These are phyloP conservation scores for Triplophysa bombifrons DNA, from an alignment of 2,797 vertebrate species.

Conservation along the genomic window DNA sequence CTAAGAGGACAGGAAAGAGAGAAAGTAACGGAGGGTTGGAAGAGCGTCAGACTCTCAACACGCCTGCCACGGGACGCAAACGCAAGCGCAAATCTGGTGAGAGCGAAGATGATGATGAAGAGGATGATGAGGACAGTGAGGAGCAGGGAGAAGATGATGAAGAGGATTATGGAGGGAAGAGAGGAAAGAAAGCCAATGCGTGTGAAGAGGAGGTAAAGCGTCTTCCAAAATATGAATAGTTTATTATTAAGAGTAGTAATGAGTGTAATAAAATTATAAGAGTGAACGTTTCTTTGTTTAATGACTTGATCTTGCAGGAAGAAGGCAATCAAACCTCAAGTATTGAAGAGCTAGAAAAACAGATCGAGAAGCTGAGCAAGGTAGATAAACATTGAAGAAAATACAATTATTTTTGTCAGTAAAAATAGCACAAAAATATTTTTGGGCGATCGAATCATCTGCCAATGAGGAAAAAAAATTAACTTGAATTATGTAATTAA, in stretches of 20 bases:
- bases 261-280: too few relatives aligned
- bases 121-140: conserved; percentile 89
- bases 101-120: conserved; percentile 90
- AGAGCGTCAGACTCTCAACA: conserved; percentile 75
- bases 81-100: conserved; percentile 86
- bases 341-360: conserved; percentile 92
- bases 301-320: conserved; percentile 75
- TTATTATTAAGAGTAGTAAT: too few relatives aligned
- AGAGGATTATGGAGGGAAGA: conserved; percentile 84
- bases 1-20: conserved; percentile 86
- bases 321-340: conserved; percentile 85
- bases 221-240: not conserved
- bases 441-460: too few relatives aligned
- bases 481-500: too few relatives aligned
- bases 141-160: conserved; percentile 86
- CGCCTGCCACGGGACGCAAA: conserved; percentile 77
- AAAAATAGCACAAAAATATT: too few relatives aligned
- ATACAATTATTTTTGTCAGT: too few relatives aligned
- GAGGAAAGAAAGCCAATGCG: conserved; percentile 84
- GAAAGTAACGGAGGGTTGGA: conserved; percentile 79
- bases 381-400: conserved; percentile 68
- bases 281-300: conserved; percentile 4
- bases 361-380: conserved; percentile 91
- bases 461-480: too few relatives aligned
- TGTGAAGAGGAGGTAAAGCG: conserved; percentile 89